Percentiles rank a stretch among this genome's conserved stretches.
These are phyloP conservation scores for Abramis brama DNA, from an alignment of 2,113 vertebrate genomes.

Conservation along the genomic window DNA sequence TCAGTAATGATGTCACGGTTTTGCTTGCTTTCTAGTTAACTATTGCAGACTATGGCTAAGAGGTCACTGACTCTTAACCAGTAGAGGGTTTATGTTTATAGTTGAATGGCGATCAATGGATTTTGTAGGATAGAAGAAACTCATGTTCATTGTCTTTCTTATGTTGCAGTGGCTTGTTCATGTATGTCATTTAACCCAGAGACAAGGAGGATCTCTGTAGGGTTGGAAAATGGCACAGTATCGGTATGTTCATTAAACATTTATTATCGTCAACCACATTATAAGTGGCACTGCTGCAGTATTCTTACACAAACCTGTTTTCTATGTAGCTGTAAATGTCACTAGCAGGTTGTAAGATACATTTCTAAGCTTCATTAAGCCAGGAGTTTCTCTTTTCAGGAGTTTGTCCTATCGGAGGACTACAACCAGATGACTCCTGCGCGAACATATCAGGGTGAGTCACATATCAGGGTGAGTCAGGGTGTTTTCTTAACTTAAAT, in stretches of 20 bases:
- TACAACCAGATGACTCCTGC: slow-evolving; percentile 96
- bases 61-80: background rate
- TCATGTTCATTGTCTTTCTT: background rate
- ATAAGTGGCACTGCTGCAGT: background rate
- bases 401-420: slow-evolving; percentile 95
- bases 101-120: background rate
- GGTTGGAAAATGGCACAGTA: slow-evolving; percentile 93
- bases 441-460: slow-evolving; percentile 91
- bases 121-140: background rate
- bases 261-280: background rate
- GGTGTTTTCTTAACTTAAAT: background rate
- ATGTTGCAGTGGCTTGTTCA: slow-evolving; percentile 88
- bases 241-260: slow-evolving; percentile 83
- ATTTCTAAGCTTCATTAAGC: background rate
- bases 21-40: slow-evolving; percentile 24
- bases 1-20: background rate
- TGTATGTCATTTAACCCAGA: slow-evolving; percentile 99
- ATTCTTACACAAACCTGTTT: background rate
- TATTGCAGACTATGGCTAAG: background rate
- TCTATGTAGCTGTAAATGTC: background rate
- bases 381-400: slow-evolving; percentile 71
- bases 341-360: background rate
- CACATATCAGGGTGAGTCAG: background rate
- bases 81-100: background rate
- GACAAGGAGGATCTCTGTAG: slow-evolving; percentile 94